These are phyloP conservation scores for Ormyrus rosae DNA, from an alignment of 2,888 invertebrate genomes.

Conservation along the genomic window DNA sequence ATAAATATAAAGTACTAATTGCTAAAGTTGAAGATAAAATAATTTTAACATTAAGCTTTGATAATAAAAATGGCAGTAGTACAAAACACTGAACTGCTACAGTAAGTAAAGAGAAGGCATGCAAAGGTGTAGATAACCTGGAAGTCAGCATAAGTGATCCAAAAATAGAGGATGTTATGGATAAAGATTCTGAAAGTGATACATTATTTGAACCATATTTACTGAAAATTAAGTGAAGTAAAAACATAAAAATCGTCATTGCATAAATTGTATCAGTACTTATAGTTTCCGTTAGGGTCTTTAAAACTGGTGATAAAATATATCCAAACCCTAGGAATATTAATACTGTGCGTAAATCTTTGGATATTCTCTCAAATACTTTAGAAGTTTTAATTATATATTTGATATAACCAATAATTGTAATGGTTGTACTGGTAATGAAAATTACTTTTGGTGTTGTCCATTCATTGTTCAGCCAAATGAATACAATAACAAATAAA, in stretches of 20 bases:
- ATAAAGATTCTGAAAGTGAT: conserved; percentile 93
- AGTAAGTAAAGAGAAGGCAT: conserved; percentile 93
- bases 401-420: conserved; percentile 81
- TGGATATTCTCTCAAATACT: conserved; percentile 66
- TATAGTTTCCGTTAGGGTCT: conserved; percentile 96
- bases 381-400: conserved; percentile 74
- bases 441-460: conserved; percentile 82
- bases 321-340: conserved; percentile 92
- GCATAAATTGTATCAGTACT: conserved; percentile 98
- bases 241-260: conserved; percentile 91
- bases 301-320: conserved; percentile 91
- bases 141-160: conserved; percentile 97
- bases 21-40: conserved; percentile 78
- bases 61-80: conserved; percentile 88
- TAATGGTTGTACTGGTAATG: conserved; percentile 78
- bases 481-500: conserved; percentile 84
- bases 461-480: conserved; percentile 84
- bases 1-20: conserved; percentile 77
- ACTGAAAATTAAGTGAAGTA: conserved; percentile 92
- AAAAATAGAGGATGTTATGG: conserved; percentile 96
- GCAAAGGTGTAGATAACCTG: conserved; percentile 88
- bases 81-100: conserved; percentile 93
- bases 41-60: conserved; percentile 79
- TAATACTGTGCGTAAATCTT: conserved; percentile 86
- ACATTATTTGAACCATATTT: conserved; percentile 94